phyloP scores from a whole-genome alignment of 2,888 invertebrate genomes.

The Pollenia griseotomentosa region DNA sequence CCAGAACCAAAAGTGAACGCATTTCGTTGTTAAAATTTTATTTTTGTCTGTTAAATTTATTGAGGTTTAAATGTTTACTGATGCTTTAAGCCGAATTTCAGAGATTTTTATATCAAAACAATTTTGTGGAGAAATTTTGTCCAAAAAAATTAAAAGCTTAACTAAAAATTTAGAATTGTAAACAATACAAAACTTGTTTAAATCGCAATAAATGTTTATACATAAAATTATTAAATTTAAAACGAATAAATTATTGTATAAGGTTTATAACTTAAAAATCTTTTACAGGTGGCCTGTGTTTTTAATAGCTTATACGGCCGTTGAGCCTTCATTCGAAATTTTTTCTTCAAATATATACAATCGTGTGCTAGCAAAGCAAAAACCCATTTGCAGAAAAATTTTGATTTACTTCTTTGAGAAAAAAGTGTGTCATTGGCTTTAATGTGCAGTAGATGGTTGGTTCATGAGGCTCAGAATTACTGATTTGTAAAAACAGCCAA shows the following conservation, averaged over 20 bases:
- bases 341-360: no score
- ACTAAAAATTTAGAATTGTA: conserved; percentile 17
- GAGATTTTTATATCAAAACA: conserved; percentile 26
- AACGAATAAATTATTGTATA: background rate
- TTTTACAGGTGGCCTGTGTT: no score
- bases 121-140: background rate
- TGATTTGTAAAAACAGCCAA: no score
- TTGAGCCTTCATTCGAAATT: no score
- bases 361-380: no score
- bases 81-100: background rate
- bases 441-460: no score
- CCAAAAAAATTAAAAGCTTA: background rate
- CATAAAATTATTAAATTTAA: background rate
- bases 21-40: conserved; percentile 19
- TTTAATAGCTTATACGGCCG: no score
- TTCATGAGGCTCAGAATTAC: no score
- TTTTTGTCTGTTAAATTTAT: background rate
- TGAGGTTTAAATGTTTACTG: conserved; percentile 21
- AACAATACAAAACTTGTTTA: conserved; percentile 21
- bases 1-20: conserved; percentile 21
- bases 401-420: no score
- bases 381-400: no score
- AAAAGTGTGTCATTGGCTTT: no score
- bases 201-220: background rate
- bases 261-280: no score